A percentile compares a stretch with the other conserved stretches of the same genome.
Conservation (phyloP, 1,140 invertebrate species). For the Papilio dardanus region DNA sequence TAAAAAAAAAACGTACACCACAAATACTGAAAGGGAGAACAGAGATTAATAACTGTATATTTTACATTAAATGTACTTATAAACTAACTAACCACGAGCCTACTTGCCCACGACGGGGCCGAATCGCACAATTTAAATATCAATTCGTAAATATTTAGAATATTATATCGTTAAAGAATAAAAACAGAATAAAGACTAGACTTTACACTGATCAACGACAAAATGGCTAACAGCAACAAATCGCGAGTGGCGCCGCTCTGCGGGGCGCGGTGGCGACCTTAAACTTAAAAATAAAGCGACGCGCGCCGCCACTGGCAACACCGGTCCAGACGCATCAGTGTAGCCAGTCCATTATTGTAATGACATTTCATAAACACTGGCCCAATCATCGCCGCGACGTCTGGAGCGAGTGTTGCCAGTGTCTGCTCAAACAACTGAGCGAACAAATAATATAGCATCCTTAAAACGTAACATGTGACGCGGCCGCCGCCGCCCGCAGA, state of each 20-base stretch:
- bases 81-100: conserved; percentile 78
- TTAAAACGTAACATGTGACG: conserved; percentile 58
- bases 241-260: conserved; percentile 55
- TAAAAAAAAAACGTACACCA: conserved; percentile 64
- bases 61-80: conserved; percentile 78
- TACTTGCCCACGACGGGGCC: conserved; percentile 58
- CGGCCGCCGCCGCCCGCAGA: conserved; percentile 53
- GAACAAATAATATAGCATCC: conserved; percentile 53
- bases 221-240: conserved; percentile 76
- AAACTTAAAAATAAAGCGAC: conserved; percentile 41
- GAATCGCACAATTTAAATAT: conserved; percentile 78
- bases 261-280: conserved; percentile 48
- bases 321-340: conserved; percentile 23
- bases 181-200: conserved; percentile 83
- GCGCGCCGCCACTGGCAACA: conserved; percentile 40
- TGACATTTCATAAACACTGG: background rate
- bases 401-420: conserved; percentile 40
- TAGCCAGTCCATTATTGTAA: background rate
- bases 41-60: conserved; percentile 77
- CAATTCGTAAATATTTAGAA: conserved; percentile 76
- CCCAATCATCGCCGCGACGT: background rate
- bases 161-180: conserved; percentile 77
- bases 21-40: conserved; percentile 80
- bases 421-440: conserved; percentile 54
- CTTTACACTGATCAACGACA: conserved; percentile 82